A percentile compares a stretch with the other conserved stretches of the same genome.
Conservation (phyloP, 2,113 vertebrate genomes). For the Rattus rattus region DNA sequence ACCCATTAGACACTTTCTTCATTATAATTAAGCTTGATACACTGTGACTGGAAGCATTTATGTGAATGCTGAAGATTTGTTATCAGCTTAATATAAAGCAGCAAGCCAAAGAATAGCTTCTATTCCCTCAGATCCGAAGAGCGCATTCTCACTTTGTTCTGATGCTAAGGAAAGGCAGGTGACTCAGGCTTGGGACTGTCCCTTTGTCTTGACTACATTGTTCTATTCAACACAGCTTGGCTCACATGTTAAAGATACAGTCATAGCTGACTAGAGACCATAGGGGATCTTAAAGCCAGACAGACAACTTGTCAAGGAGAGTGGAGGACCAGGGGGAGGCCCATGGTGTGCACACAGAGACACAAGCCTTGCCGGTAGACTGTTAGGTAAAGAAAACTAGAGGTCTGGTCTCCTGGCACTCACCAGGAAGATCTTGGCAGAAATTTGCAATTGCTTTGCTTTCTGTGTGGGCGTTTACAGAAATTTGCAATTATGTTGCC, state of each 20-base stretch:
- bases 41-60: not conserved
- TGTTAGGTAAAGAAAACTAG: not conserved
- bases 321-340: not conserved
- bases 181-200: not conserved
- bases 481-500: not conserved
- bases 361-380: not conserved
- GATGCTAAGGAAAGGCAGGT: not conserved
- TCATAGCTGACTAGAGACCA: fast-evolving
- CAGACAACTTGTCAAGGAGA: not conserved
- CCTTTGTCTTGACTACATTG: not conserved
- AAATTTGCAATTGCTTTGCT: not conserved
- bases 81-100: not conserved
- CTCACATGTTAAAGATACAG: not conserved
- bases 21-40: not conserved
- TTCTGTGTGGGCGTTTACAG: not conserved
- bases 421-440: not conserved
- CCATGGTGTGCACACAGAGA: not conserved
- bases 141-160: not conserved
- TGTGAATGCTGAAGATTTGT: constrained; percentile 1
- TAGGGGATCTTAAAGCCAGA: not conserved
- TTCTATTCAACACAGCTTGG: not conserved
- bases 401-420: not conserved
- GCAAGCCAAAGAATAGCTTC: not conserved
- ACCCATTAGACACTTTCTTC: not conserved
- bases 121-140: not conserved